Evolutionary conservation across 2,888 invertebrate species (phyloP).

Genomic region (Phasia obesa): DNA sequence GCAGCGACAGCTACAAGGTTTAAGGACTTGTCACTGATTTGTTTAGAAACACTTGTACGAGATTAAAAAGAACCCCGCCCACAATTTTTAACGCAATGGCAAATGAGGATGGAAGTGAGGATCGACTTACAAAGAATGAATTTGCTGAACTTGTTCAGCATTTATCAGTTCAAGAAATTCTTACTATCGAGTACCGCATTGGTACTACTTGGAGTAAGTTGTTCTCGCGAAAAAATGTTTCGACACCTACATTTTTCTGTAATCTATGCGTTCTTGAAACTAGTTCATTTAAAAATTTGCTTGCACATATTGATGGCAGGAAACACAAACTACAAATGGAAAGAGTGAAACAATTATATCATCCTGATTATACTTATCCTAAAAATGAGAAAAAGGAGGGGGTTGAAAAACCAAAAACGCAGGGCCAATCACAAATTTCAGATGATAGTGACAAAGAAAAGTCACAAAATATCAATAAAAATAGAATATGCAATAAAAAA

Average conservation of each 20-base stretch:
- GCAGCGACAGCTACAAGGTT: neutral
- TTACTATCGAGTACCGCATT: constrained; percentile 74
- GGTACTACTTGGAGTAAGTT: constrained; percentile 72
- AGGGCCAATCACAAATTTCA: neutral
- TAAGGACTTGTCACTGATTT: constrained; percentile 7
- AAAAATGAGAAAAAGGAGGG: constrained; percentile 57
- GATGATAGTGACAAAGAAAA: neutral
- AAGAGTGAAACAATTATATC: constrained; percentile 72
- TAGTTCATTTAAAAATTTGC: constrained; percentile 75
- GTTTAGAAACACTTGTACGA: constrained; percentile 40
- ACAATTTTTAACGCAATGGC: constrained; percentile 52
- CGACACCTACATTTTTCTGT: constrained; percentile 72
- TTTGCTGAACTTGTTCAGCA: constrained; percentile 73
- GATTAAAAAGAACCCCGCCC: neutral
- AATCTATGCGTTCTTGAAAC: constrained; percentile 75
- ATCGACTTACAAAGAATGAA: constrained; percentile 68
- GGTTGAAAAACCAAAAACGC: constrained; percentile 1
- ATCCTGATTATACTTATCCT: constrained; percentile 72
- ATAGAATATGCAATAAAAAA: neutral
- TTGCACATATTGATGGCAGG: constrained; percentile 77
- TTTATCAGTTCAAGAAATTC: constrained; percentile 73
- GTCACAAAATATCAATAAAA: constrained; percentile 8
- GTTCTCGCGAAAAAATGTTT: constrained; percentile 62
- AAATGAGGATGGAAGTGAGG: constrained; percentile 57
- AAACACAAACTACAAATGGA: constrained; percentile 76